These are phyloP conservation scores for Paramormyrops kingsleyae DNA, from an alignment of 2,113 vertebrate genomes.

Conservation along the genomic window DNA sequence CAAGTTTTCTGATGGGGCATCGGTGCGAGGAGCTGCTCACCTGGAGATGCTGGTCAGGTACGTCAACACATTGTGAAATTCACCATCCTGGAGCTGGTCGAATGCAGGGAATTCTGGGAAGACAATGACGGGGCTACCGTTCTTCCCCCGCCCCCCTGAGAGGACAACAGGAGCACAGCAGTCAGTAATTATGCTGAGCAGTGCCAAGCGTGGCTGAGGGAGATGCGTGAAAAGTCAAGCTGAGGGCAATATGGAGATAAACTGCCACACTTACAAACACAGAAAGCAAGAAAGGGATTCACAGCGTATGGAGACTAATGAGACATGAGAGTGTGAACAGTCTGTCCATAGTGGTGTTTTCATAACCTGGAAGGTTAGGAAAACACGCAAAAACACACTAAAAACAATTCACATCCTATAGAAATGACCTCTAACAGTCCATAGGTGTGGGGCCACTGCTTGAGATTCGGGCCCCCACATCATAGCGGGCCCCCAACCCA, in stretches of 20 bases:
- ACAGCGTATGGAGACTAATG: not conserved
- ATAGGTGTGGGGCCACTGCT: not conserved
- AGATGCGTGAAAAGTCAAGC: not conserved
- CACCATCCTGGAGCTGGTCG: slow-evolving; percentile 62
- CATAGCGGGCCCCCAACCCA: too few species aligned
- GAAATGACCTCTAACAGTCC: not conserved
- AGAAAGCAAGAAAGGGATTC: not conserved
- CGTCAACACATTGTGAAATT: slow-evolving; percentile 71
- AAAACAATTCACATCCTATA: not conserved
- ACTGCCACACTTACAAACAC: not conserved
- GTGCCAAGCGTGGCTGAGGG: not conserved
- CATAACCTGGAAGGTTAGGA: not conserved
- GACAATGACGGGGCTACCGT: slow-evolving; percentile 72
- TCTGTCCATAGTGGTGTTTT: not conserved
- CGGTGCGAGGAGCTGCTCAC: slow-evolving; percentile 32
- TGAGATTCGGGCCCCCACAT: not conserved
- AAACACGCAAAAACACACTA: not conserved
- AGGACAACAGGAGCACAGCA: slow-evolving; percentile 5
- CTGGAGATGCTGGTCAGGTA: slow-evolving; percentile 72
- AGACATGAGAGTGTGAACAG: not conserved
- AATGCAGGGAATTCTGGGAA: slow-evolving; percentile 74
- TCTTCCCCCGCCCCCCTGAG: slow-evolving; percentile 65
- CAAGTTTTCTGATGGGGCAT: not conserved
- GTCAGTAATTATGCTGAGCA: not conserved
- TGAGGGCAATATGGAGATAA: not conserved